phyloP scores from a whole-genome alignment of 2,888 invertebrate species.

The Leptopterna dolabrata region DNA sequence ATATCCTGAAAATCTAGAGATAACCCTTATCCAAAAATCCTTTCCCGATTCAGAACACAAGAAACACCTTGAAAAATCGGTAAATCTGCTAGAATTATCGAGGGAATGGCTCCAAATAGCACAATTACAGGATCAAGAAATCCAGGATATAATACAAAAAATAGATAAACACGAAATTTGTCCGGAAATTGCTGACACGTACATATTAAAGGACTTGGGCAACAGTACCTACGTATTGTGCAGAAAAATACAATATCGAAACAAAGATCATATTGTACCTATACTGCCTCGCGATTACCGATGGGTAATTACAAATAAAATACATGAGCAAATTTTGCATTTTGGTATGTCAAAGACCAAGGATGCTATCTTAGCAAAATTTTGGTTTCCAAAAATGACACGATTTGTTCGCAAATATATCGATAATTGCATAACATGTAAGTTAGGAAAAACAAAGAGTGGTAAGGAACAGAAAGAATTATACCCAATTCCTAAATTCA shows the following conservation, averaged over 20 bases:
- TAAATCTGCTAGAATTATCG: not conserved
- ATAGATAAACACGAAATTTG: not conserved
- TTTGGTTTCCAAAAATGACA: not conserved
- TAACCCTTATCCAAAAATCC: too few species aligned
- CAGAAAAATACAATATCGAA: not conserved
- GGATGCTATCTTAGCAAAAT: too few species aligned
- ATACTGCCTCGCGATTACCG: not conserved
- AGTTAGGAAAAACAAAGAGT: too few species aligned
- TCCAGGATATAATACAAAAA: not conserved
- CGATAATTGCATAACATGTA: too few species aligned
- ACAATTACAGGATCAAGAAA: not conserved
- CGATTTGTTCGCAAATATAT: too few species aligned
- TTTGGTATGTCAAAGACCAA: not conserved
- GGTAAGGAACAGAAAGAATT: too few species aligned
- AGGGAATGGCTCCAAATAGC: not conserved
- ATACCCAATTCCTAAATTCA: too few species aligned
- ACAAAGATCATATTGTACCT: not conserved
- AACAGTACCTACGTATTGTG: not conserved
- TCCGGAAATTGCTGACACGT: not conserved
- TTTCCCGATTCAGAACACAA: not conserved
- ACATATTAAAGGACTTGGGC: not conserved
- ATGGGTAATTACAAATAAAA: not conserved
- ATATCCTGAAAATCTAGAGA: too few species aligned
- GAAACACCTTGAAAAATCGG: not conserved
- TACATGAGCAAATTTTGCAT: not conserved